phyloP scores from a whole-genome alignment of 1,140 invertebrate species.

The Drosophila lacteicornis region DNA sequence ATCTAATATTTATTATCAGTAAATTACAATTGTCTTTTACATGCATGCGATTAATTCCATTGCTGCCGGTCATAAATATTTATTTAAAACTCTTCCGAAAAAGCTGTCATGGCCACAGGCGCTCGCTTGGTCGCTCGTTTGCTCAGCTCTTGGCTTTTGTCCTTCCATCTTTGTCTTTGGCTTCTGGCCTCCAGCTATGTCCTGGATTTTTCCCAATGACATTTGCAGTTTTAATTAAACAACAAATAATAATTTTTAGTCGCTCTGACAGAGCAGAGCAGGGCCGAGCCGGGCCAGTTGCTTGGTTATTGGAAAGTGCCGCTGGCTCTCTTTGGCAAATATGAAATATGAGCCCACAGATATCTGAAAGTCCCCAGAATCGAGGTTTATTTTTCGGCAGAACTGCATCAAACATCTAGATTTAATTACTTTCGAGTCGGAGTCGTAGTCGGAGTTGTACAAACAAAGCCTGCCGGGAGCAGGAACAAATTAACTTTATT shows the following conservation, averaged over 20 bases:
- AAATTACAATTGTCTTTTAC: conserved; percentile 81
- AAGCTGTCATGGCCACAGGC: conserved; percentile 70
- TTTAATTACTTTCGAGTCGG: conserved; percentile 51
- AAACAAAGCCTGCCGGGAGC: conserved; percentile 10
- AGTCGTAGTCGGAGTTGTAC: conserved; percentile 9
- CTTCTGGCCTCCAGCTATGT: conserved; percentile 37
- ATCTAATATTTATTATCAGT: conserved; percentile 82
- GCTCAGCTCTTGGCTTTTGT: conserved; percentile 41
- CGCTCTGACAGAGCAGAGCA: background rate
- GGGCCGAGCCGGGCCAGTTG: background rate
- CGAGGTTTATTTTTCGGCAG: conserved; percentile 25
- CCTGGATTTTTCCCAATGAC: conserved; percentile 73
- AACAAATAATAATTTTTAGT: conserved; percentile 64
- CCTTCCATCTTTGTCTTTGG: conserved; percentile 51
- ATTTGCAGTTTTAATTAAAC: conserved; percentile 81
- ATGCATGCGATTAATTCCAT: conserved; percentile 68
- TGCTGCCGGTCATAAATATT: conserved; percentile 73
- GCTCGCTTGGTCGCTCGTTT: conserved; percentile 22
- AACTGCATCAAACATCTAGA: conserved; percentile 43
- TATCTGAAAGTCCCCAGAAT: background rate
- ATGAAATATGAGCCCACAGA: conserved; percentile 30
- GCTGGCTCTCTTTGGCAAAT: conserved; percentile 26
- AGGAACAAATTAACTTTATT: conserved; percentile 65
- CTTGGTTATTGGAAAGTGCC: conserved; percentile 12
- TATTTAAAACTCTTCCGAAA: conserved; percentile 73